These are phyloP conservation scores for Pheosia tremula DNA, from an alignment of 2,888 invertebrate species.

Conservation along the genomic window DNA sequence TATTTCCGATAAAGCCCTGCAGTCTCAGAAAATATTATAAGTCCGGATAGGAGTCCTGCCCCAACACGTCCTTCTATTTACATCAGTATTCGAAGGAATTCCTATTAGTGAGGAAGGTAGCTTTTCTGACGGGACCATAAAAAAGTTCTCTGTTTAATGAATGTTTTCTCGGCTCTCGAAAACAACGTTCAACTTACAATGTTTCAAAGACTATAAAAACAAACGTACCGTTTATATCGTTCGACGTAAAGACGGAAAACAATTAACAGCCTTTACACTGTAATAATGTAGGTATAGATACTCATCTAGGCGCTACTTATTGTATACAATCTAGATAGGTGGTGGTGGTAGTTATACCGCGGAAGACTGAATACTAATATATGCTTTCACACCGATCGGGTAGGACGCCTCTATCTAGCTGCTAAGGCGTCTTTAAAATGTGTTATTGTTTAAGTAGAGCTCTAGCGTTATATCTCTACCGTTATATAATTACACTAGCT, in stretches of 20 bases:
- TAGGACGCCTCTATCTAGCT: too few relatives aligned
- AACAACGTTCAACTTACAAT: constrained; percentile 68
- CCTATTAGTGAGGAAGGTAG: constrained; percentile 73
- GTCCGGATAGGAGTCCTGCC: constrained; percentile 63
- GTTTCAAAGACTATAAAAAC: constrained; percentile 66
- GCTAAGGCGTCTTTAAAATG: too few relatives aligned
- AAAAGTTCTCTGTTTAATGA: constrained; percentile 72
- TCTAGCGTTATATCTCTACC: too few relatives aligned
- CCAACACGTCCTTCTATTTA: constrained; percentile 79
- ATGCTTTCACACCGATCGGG: too few relatives aligned
- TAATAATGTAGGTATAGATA: constrained; percentile 30
- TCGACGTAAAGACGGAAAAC: constrained; percentile 54
- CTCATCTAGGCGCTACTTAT: background rate
- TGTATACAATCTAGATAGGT: too few relatives aligned
- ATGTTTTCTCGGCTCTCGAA: constrained; percentile 64
- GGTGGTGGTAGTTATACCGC: too few relatives aligned
- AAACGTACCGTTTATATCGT: constrained; percentile 62
- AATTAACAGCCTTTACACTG: constrained; percentile 54
- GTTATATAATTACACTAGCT: too few relatives aligned
- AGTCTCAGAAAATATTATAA: constrained; percentile 72
- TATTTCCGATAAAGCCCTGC: constrained; percentile 64
- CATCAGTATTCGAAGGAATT: constrained; percentile 73
- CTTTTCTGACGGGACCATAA: constrained; percentile 73
- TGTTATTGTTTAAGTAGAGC: too few relatives aligned
- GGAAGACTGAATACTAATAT: background rate